Base-by-base conservation (phyloP, 37 sponge, comb jelly and placozoan species). In the Spongilla lacustris region DNA sequence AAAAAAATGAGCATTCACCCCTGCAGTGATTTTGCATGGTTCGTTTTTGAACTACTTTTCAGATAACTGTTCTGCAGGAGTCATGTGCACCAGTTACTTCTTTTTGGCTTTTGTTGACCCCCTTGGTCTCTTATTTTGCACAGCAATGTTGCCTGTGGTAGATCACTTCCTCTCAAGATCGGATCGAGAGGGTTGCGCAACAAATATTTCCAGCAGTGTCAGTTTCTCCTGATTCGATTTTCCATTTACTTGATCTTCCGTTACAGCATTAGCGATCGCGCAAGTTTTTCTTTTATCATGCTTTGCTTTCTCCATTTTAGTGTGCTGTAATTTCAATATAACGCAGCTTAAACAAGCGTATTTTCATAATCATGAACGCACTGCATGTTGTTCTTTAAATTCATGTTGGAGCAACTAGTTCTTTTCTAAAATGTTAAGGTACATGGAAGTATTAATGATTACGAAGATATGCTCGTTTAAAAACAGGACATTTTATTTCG, bases 81-180 rank as follows among this genome's bases (percentile, higher is more conserved):
- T 58, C 58, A 58, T 17, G 58, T 58, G 58, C 58, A 58, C 58
- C 21, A 58, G 58, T 58, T 13, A 13, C 14, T 19, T 58, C 58
- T 58, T 58, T 58, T 58, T 58, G 58, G 58, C 58, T 58, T 58
- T 58, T 58, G 58, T 58, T 58, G 58, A 58, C 58, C 58, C 58
- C 19, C 58, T 58, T 58, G 58, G 14, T 58, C 58, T 58, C 58
- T 58, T 58, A 58, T 58, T 58, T 58, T 58, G 58, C 58, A 58
- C 58, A 58, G 58, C 58, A 17, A 58, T 58, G 58, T 58, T 58
- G 12, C 58, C 58, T 17, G 58, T 58, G 58, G 58, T 58, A 58
- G 58, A 58, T 58, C 58, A 1, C 58, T 58, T 58, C 58, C 58
- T 58, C 58, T 58, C 58, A 58, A 58, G 58, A 17, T 58, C 58